Evolutionary conservation across 2,113 vertebrate genomes (phyloP).

Genomic region (Nibea albiflora): DNA sequence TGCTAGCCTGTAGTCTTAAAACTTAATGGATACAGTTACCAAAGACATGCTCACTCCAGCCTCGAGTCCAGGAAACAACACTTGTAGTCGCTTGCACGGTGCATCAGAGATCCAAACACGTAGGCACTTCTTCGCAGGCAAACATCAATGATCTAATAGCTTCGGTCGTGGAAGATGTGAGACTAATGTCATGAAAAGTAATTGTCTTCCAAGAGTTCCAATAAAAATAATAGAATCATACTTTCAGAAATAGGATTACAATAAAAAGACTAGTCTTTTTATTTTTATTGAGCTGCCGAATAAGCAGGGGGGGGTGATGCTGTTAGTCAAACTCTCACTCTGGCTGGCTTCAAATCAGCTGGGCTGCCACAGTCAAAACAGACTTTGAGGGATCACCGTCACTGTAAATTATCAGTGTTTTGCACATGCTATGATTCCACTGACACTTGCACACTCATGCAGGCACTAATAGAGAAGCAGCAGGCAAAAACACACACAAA

Average conservation of each 20-base stretch:
- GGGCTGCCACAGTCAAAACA: not conserved
- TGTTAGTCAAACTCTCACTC: slow-evolving; percentile 16
- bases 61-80: not conserved
- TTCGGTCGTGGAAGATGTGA: not conserved
- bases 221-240: not conserved
- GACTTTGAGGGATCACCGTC: slow-evolving; percentile 13
- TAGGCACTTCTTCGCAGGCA: not conserved
- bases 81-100: not conserved
- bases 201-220: not conserved
- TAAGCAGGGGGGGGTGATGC: not conserved
- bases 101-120: not conserved
- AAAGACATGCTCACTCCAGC: not conserved
- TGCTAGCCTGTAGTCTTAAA: slow-evolving; percentile 15
- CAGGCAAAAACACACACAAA: not conserved
- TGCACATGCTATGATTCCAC: slow-evolving; percentile 10
- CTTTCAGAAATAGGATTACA: slow-evolving; percentile 1
- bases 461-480: slow-evolving; percentile 36
- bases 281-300: slow-evolving; percentile 7
- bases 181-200: slow-evolving; percentile 4
- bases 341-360: slow-evolving; percentile 17
- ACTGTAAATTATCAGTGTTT: slow-evolving; percentile 35
- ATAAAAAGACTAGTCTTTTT: not conserved
- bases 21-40: slow-evolving; percentile 25
- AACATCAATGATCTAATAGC: not conserved
- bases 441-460: slow-evolving; percentile 42